These are phyloP conservation scores for Bolinopsis microptera DNA, from an alignment of 37 sponge, comb jelly and placozoan species.

Conservation along the genomic window DNA sequence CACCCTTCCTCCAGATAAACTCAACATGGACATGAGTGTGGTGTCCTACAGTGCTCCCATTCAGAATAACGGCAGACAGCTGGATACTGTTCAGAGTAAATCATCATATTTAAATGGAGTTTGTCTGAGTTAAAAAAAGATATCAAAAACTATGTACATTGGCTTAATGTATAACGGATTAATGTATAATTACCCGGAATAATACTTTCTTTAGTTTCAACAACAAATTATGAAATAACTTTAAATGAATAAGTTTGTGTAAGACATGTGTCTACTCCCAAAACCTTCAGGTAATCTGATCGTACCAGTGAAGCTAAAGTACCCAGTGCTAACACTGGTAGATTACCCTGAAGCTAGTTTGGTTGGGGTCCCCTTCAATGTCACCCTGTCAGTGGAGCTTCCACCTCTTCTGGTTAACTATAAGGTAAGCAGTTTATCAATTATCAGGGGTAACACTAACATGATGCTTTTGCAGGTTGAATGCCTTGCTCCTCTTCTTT, in stretches of 20 bases:
- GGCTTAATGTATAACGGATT: too few species aligned
- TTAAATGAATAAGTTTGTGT: too few species aligned
- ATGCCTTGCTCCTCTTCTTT: too few species aligned
- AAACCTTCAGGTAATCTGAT: slow-evolving; percentile 51
- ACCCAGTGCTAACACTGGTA: neutral
- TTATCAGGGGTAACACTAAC: neutral
- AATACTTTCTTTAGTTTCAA: too few species aligned
- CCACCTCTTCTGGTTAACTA: neutral
- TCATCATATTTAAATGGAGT: too few species aligned
- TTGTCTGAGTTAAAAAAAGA: too few species aligned
- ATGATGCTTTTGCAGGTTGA: too few species aligned
- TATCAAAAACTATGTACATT: too few species aligned
- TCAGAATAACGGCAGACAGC: neutral
- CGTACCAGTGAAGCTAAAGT: neutral
- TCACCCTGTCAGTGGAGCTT: neutral
- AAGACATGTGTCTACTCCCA: too few species aligned
- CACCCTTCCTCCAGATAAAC: slow-evolving; percentile 1
- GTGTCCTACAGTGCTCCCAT: slow-evolving; percentile 25
- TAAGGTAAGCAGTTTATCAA: neutral
- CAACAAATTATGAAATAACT: too few species aligned
- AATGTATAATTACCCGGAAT: too few species aligned
- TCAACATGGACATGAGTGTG: slow-evolving; percentile 10
- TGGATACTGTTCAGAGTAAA: slow-evolving; percentile 45
- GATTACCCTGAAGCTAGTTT: neutral
- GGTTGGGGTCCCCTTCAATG: slow-evolving; percentile 5